These are phyloP conservation scores for Watersipora subatra DNA, from an alignment of 1,140 invertebrate genomes.

Conservation along the genomic window DNA sequence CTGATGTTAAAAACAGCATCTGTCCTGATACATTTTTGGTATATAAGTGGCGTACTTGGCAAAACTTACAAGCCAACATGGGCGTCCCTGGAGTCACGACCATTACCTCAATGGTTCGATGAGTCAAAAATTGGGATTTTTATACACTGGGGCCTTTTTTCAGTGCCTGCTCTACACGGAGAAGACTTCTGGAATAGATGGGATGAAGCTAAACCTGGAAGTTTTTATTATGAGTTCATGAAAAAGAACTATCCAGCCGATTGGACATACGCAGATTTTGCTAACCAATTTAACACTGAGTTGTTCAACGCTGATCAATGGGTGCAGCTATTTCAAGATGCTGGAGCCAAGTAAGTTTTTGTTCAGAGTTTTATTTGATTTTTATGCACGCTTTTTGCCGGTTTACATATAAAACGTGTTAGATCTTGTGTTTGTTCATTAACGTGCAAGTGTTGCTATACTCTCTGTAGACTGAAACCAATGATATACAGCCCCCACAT, in stretches of 20 bases:
- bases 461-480: background rate
- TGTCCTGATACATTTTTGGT: no score
- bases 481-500: no score
- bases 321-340: slow-evolving; percentile 14
- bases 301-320: slow-evolving; percentile 14
- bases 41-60: no score
- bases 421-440: background rate
- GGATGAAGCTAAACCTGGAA: slow-evolving; percentile 2
- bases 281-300: slow-evolving; percentile 12
- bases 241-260: slow-evolving; percentile 15
- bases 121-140: slow-evolving; percentile 32
- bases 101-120: slow-evolving; percentile 28
- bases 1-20: no score
- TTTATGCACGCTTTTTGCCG: background rate
- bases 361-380: background rate
- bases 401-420: background rate
- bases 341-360: slow-evolving; percentile 16
- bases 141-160: slow-evolving; percentile 31
- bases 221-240: no score
- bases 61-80: slow-evolving; percentile 23
- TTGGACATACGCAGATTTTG: slow-evolving; percentile 21
- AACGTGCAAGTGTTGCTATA: background rate
- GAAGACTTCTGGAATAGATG: slow-evolving; percentile 23
- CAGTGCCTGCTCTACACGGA: slow-evolving; percentile 19
- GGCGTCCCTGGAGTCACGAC: slow-evolving; percentile 27